Percentiles rank a stretch among this genome's conserved stretches.
Conservation (phyloP, 1,140 invertebrate genomes). For the Agraylea sexmaculata region DNA sequence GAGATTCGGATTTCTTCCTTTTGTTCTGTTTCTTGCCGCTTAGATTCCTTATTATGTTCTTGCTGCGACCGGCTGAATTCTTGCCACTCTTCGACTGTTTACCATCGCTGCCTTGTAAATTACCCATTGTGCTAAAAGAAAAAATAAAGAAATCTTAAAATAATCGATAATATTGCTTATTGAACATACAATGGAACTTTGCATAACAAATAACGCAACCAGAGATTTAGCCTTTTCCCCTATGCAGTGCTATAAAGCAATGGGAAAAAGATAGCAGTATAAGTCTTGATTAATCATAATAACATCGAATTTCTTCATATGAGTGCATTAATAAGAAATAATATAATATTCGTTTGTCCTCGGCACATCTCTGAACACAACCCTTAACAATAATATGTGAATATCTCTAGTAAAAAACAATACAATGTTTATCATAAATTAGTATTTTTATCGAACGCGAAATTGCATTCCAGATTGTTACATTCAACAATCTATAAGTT, state of each 20-base stretch:
- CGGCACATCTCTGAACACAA: no score
- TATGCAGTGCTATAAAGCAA: neutral
- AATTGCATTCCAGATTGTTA: no score
- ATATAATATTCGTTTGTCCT: no score
- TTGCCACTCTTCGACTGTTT: constrained; percentile 36
- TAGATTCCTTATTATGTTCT: constrained; percentile 37
- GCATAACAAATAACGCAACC: neutral
- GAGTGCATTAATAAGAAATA: no score
- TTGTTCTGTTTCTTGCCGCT: constrained; percentile 10
- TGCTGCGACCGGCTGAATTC: constrained; percentile 34
- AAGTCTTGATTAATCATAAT: no score
- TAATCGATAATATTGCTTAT: neutral
- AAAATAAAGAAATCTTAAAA: neutral
- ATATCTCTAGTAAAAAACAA: no score
- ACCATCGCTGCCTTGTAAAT: constrained; percentile 32
- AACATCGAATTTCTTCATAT: no score
- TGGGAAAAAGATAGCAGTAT: no score
- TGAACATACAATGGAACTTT: neutral
- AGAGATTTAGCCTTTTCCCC: neutral
- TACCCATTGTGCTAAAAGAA: constrained; percentile 29
- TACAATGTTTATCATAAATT: no score
- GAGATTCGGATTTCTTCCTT: constrained; percentile 17
- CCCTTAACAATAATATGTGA: no score
- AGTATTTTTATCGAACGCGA: no score
- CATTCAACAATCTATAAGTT: no score